phyloP scores from a whole-genome alignment of 2,113 vertebrate species.

The Callaeas wilsoni region DNA sequence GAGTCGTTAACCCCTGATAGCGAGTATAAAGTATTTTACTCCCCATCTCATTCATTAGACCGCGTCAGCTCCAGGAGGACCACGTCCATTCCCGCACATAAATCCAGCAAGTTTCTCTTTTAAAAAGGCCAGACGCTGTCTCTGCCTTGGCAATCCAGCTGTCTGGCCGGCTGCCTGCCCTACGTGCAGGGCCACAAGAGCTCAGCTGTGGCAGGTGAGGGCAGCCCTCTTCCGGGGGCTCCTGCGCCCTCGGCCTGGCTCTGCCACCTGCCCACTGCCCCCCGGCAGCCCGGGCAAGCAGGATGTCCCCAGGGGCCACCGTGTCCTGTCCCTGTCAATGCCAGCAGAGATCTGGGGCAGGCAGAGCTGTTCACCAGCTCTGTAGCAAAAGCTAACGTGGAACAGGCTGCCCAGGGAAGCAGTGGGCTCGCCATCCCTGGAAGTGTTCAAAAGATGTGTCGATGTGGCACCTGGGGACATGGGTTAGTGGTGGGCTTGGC shows the following conservation, averaged over 20 bases:
- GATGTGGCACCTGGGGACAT: not conserved
- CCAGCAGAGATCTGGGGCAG: not conserved
- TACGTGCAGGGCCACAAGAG: not conserved
- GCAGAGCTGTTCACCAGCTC: not conserved
- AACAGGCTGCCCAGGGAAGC: not conserved
- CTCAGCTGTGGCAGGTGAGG: not conserved
- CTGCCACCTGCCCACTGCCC: accelerated
- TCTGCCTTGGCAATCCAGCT: constrained; percentile 21
- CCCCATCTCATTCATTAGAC: constrained; percentile 38
- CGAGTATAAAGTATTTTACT: constrained; percentile 44
- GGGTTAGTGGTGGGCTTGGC: not conserved
- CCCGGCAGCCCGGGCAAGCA: not conserved
- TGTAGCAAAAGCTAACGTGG: accelerated
- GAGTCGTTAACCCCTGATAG: constrained; percentile 37
- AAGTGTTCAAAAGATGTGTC: not conserved
- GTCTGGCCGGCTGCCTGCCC: constrained; percentile 38
- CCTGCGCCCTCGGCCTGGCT: not conserved
- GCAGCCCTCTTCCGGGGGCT: not conserved
- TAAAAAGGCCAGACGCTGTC: constrained; percentile 53
- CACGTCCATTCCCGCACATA: constrained; percentile 20
- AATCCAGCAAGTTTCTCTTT: constrained; percentile 39
- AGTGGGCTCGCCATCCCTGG: not conserved
- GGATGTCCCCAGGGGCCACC: not conserved
- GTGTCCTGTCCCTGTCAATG: not conserved
- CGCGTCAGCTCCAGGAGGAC: constrained; percentile 28